Percentiles rank a stretch among this genome's conserved stretches.
Evolutionary conservation across 2,797 vertebrate species (phyloP).

Genomic region (Lithobates pipiens): DNA sequence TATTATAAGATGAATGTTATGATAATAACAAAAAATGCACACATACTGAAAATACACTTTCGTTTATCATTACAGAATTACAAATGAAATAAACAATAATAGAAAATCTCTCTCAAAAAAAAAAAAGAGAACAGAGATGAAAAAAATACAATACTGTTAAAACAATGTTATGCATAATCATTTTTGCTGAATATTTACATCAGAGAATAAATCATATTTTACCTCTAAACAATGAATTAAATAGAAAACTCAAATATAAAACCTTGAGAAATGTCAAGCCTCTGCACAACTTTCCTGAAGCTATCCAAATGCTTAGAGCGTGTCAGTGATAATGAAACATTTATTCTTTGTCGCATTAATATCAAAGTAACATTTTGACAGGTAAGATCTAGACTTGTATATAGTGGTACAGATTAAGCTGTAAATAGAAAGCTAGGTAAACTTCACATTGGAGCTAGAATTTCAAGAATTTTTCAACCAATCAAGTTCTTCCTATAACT

Average conservation of each 20-base stretch:
- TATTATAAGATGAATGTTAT: too few relatives aligned
- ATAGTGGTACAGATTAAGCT: neutral
- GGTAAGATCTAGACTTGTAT: constrained; percentile 18
- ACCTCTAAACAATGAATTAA: neutral
- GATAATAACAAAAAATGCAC: too few relatives aligned
- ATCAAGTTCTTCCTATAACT: neutral
- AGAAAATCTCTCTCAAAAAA: too few relatives aligned
- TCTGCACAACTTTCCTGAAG: neutral
- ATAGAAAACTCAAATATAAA: neutral
- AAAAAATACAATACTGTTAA: too few relatives aligned
- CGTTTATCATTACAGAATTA: too few relatives aligned
- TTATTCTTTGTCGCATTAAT: constrained; percentile 9
- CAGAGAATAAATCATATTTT: neutral
- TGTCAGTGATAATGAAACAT: constrained; percentile 38
- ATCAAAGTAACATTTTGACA: constrained; percentile 42
- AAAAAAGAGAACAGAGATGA: too few relatives aligned
- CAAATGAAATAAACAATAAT: too few relatives aligned
- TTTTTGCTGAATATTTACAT: too few relatives aligned
- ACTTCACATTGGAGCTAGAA: too few relatives aligned
- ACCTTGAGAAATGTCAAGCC: neutral
- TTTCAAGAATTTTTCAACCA: neutral
- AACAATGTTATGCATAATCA: too few relatives aligned
- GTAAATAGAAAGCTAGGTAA: constrained; percentile 1
- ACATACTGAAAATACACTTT: too few relatives aligned
- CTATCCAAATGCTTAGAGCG: neutral